Base-by-base conservation (phyloP, 2,888 invertebrate species). In the Noctua comes region DNA sequence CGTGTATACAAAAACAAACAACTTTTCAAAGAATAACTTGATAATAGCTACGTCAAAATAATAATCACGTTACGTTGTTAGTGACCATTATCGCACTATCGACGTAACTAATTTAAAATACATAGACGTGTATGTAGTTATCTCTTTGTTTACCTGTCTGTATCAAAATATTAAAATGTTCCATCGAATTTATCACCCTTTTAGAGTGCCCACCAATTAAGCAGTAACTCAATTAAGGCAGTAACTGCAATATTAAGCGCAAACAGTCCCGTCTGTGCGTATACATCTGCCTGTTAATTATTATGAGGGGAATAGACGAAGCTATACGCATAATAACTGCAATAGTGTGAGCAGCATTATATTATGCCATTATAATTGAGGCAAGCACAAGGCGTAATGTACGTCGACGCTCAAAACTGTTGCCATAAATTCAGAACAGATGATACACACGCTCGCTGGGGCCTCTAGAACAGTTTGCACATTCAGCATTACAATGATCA, bases 161-260 rank as follows among this genome's bases (percentile, higher is more conserved):
- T 31, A 36, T 66, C 54, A 70, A 77, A 71, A 64, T 71, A 59
- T 68, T 68, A 74, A 80, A 84, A 73, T 76, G 62, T 73, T 68
- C 36, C 80, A 79, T 76, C 68, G 46, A 74, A 71, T 80, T 79
- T 18, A 24, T 73, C 43, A 59, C 76, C 77, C 73, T 81, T 81
- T 78, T 65, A 79, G 75, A 66, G 68, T 48, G 51, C 66, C 59
- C 48, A 54, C 57, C 76, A 75, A 77, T 85, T 77, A 78, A 59
- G 69, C 59, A 10, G 18, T 82, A 80, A 76, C 62, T 51, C 68
- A 77, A 79, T 81, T 85, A 71, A 46, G 46, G 46, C 16, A 36
- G 24, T 16, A 48, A 75, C 31, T 46, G 36, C 59, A 68, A 73
- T 66, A 62, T 66, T 43, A 72, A 24, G 24, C 66, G 43, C 59